A percentile compares a stretch with the other conserved stretches of the same genome.
phyloP scores from a whole-genome alignment of 2,797 vertebrate genomes.

The Alca torda region DNA sequence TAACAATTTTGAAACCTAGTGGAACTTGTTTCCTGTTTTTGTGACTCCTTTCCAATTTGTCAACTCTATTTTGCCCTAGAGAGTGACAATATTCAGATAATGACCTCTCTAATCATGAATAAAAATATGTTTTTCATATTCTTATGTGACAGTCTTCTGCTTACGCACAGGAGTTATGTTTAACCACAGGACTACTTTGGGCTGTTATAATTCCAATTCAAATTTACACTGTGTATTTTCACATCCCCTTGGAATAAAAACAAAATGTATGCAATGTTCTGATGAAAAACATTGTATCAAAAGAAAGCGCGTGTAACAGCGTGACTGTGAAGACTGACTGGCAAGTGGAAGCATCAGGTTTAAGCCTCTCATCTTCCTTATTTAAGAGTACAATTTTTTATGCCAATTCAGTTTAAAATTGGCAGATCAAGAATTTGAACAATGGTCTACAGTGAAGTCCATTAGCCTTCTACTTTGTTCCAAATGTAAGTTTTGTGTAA shows the following conservation, averaged over 20 bases:
- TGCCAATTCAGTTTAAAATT: background rate
- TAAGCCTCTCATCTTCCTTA: background rate
- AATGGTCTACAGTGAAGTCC: background rate
- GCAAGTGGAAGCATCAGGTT: background rate
- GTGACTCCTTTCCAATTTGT: background rate
- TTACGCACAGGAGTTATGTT: background rate
- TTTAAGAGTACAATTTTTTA: background rate
- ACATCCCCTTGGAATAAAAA: background rate
- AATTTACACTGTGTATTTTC: background rate
- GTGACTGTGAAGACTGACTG: background rate
- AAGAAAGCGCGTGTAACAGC: background rate
- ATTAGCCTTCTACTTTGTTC: background rate
- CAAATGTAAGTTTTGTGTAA: background rate
- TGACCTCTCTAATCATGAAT: background rate
- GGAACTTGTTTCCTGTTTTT: background rate
- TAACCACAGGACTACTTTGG: background rate
- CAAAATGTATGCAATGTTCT: background rate
- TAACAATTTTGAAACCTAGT: background rate
- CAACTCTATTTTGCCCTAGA: background rate
- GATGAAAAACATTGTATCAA: background rate
- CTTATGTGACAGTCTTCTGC: background rate
- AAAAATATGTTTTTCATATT: background rate
- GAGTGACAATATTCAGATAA: background rate
- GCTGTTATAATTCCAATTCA: background rate
- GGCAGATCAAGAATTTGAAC: background rate